Conservation (phyloP, 2,888 invertebrate genomes). For the Halictus quadricinctus region DNA sequence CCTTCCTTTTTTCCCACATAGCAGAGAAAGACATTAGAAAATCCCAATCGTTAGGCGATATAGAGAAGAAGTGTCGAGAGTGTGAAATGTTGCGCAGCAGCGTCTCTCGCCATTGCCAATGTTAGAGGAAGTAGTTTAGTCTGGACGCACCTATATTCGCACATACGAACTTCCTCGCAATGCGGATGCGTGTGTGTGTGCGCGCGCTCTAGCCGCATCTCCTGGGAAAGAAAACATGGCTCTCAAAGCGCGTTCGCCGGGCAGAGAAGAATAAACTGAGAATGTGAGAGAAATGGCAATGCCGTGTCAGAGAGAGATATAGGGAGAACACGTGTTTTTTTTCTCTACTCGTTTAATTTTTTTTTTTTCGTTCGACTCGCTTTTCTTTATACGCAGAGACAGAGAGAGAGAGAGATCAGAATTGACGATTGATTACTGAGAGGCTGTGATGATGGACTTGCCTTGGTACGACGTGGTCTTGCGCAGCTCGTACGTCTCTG, state of each 20-base stretch:
- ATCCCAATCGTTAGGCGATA: slow-evolving; percentile 51
- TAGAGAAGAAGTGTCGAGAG: slow-evolving; percentile 49
- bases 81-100: slow-evolving; percentile 52
- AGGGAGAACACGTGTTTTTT: slow-evolving; percentile 19
- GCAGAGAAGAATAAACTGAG: slow-evolving; percentile 20
- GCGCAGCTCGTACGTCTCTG: slow-evolving; percentile 55
- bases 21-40: slow-evolving; percentile 55
- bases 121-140: slow-evolving; percentile 41
- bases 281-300: slow-evolving; percentile 25
- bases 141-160: slow-evolving; percentile 53
- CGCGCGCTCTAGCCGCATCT: slow-evolving; percentile 57
- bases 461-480: slow-evolving; percentile 61
- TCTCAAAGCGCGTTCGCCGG: slow-evolving; percentile 65
- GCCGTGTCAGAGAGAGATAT: slow-evolving; percentile 10
- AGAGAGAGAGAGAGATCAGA: slow-evolving; percentile 30
- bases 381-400: not conserved
- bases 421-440: slow-evolving; percentile 40
- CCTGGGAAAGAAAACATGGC: slow-evolving; percentile 74
- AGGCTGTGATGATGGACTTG: slow-evolving; percentile 58
- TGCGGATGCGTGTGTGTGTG: slow-evolving; percentile 39
- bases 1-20: slow-evolving; percentile 57
- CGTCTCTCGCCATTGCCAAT: slow-evolving; percentile 47
- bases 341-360: not conserved
- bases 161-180: slow-evolving; percentile 50
- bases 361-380: not conserved